Conservation (phyloP, 2,113 vertebrate genomes). For the Spilogale gracilis region DNA sequence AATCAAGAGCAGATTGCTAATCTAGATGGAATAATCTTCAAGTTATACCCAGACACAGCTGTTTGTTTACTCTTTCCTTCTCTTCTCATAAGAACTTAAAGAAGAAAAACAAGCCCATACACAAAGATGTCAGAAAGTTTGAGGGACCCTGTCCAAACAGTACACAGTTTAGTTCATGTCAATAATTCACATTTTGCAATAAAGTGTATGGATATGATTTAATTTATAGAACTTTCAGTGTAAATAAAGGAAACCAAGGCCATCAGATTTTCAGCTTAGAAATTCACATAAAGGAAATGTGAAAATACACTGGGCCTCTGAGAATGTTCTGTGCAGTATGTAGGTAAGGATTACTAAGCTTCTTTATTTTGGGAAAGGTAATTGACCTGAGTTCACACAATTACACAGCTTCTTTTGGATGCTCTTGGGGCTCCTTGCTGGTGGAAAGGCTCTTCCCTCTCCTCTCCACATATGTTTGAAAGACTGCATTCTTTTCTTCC, state of each 20-base stretch:
- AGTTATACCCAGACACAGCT: conserved; percentile 78
- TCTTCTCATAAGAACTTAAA: conserved; percentile 79
- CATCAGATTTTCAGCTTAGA: conserved; percentile 86
- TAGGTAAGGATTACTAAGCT: background rate
- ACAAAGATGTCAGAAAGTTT: conserved; percentile 67
- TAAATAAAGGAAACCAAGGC: conserved; percentile 88
- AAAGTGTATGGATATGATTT: conserved; percentile 80
- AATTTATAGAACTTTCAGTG: conserved; percentile 83
- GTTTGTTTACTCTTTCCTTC: conserved; percentile 78
- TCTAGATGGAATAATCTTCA: conserved; percentile 73
- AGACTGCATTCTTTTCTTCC: background rate
- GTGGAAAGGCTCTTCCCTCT: background rate
- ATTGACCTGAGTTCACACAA: background rate
- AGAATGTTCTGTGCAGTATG: background rate
- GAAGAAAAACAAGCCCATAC: conserved; percentile 71
- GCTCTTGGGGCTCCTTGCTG: background rate
- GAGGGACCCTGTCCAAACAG: conserved; percentile 71
- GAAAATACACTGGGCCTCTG: conserved; percentile 83
- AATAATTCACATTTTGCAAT: conserved; percentile 81
- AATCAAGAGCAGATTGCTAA: conserved; percentile 79
- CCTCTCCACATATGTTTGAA: background rate
- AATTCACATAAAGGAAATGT: conserved; percentile 87
- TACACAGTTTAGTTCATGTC: conserved; percentile 69
- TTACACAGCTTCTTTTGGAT: background rate
- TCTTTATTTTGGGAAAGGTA: background rate